Base-by-base conservation (phyloP, 1,140 invertebrate species). In the Drosophila oshimai region DNA sequence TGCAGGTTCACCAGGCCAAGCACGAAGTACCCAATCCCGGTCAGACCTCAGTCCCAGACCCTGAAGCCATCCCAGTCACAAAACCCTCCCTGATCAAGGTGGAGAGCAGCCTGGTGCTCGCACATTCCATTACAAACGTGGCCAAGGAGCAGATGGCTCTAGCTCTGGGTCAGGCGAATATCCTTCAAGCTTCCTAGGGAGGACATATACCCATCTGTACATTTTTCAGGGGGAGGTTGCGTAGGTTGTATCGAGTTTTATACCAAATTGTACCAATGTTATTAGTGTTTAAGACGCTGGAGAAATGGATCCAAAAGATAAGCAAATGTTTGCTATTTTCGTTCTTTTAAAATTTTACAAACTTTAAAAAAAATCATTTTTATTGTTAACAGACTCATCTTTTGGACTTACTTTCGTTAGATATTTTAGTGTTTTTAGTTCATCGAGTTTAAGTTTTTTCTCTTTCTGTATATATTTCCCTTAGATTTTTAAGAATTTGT, bases 1-100 rank as follows among this genome's bases (percentile, higher is more conserved):
- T 89, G 54, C 76, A 76, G 34, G 64, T 91, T 34, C 90, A 91
- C 46, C 73, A 81, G 62, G 70, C 77, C 28, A 91, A 91, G 51
- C 90, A 91, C 39, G 70, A 89, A 26, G 29, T 22, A 12, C 0
- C 34, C 4, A 28, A 7, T 9, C 0, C 33, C 26, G 18, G 9
- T 4, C 6, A 46, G n/a, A 26, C 15, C n/a, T 3, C 22, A 13
- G 49, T 33, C 39, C 13, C 45, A 12, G 7, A 3, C 13, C 17
- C 58, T n/a, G 24, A 28, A 29, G 26, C 50, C n/a, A 12, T 17
- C 15, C 31, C 49, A 22, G 20, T 29, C 46, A 36, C 45, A 20
- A 68, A 20, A n/a, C 46, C 67, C 26, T 77, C 79, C 4, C 72
- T 77, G 47, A 81, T 84, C 37, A 89, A 89, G 45, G 62, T 78